phyloP scores from a whole-genome alignment of 2,797 vertebrate genomes.

The Hemibagrus guttatus region DNA sequence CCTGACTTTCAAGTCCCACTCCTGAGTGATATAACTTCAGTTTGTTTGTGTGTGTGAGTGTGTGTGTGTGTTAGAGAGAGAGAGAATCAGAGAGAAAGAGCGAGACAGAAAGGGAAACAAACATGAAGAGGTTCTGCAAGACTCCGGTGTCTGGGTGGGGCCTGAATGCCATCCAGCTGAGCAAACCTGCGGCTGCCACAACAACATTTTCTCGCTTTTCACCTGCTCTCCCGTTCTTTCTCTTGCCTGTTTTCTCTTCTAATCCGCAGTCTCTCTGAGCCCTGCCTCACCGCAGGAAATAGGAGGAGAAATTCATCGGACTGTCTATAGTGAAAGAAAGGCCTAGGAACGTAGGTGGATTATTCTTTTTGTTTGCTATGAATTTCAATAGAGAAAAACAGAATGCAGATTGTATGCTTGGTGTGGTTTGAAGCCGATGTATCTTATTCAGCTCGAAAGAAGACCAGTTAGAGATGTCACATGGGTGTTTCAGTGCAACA shows the following conservation, averaged over 20 bases:
- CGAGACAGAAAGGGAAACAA: constrained; percentile 32
- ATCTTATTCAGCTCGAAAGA: constrained; percentile 44
- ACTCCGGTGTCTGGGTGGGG: constrained; percentile 76
- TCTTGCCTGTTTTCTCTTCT: constrained; percentile 73
- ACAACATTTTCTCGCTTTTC: constrained; percentile 73
- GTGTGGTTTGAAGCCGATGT: constrained; percentile 32
- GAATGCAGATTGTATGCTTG: constrained; percentile 40
- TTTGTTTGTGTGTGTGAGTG: constrained; percentile 56
- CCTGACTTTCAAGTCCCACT: constrained; percentile 77
- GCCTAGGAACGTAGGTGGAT: constrained; percentile 45
- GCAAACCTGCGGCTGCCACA: constrained; percentile 75
- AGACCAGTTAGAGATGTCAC: constrained; percentile 9
- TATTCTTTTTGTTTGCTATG: constrained; percentile 47
- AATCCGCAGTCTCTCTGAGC: constrained; percentile 73
- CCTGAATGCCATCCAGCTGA: constrained; percentile 78
- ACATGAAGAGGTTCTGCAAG: constrained; percentile 67
- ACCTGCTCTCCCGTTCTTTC: constrained; percentile 67
- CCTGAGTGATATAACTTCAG: constrained; percentile 70
- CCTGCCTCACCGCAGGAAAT: constrained; percentile 59
- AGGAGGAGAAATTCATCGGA: constrained; percentile 50
- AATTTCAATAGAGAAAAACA: constrained; percentile 50
- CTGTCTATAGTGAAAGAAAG: constrained; percentile 50
- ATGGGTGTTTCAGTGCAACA: constrained; percentile 16
- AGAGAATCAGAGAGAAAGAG: constrained; percentile 16
- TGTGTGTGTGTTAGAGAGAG: background rate